Percentiles rank a stretch among this genome's conserved stretches.
phyloP scores from a whole-genome alignment of 37 sponge, comb jelly and placozoan genomes.

The Axinella damicornis region DNA sequence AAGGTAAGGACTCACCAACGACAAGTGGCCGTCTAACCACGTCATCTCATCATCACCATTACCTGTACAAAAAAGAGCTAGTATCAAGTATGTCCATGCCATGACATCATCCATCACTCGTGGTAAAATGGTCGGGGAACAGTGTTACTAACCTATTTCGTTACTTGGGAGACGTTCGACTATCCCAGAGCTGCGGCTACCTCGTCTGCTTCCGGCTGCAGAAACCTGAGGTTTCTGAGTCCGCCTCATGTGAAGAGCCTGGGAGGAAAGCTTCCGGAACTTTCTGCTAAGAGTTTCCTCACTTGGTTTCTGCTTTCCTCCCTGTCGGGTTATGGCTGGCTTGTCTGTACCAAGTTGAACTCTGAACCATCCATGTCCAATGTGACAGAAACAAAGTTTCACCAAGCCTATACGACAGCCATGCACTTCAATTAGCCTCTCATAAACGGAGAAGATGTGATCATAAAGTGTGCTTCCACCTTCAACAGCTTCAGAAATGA shows the following conservation, averaged over 20 bases:
- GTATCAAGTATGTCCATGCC: too few species aligned
- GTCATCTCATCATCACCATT: too few species aligned
- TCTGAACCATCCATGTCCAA: constrained; percentile 3
- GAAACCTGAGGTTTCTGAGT: too few species aligned
- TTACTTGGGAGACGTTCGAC: too few species aligned
- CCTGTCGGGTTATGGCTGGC: not conserved
- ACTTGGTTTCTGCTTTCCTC: not conserved
- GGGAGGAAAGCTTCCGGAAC: not conserved
- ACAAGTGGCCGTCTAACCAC: too few species aligned
- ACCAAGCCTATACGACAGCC: not conserved
- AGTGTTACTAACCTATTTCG: too few species aligned
- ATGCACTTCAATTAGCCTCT: not conserved
- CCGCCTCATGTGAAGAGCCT: constrained; percentile 1
- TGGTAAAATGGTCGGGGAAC: too few species aligned
- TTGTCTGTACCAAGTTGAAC: not conserved
- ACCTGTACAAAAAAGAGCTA: too few species aligned
- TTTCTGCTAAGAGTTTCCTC: not conserved
- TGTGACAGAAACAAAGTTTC: not conserved
- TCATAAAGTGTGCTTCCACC: not conserved
- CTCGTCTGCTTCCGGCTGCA: too few species aligned
- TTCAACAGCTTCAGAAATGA: not conserved
- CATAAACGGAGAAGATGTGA: constrained; percentile 14
- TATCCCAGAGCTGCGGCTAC: too few species aligned
- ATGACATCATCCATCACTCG: too few species aligned
- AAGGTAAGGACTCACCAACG: too few species aligned